A percentile compares a stretch with the other conserved stretches of the same genome.
Conservation (phyloP, 2,113 vertebrate species). For the Pomatorhinus ruficollis region DNA sequence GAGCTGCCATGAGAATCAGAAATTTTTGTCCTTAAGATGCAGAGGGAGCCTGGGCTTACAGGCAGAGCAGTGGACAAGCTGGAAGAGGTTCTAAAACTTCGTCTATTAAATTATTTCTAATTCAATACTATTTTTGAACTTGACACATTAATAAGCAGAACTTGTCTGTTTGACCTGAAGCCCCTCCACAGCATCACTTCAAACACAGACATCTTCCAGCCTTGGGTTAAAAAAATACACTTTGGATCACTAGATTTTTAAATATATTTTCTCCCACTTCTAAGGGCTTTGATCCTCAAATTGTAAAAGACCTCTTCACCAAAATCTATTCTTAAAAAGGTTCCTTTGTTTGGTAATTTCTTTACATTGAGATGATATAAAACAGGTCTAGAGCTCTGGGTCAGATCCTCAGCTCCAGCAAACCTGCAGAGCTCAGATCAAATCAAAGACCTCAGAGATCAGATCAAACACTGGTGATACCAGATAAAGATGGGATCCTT, state of each 20-base stretch:
- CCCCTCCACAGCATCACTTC: background rate
- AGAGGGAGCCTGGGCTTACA: background rate
- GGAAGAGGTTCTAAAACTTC: background rate
- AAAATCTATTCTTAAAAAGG: background rate
- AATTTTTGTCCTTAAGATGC: background rate
- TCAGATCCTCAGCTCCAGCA: background rate
- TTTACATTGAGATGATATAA: background rate
- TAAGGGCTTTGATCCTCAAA: background rate
- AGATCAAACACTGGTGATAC: background rate
- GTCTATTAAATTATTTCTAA: background rate
- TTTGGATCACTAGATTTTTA: background rate
- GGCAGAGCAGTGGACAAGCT: background rate
- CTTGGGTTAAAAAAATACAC: background rate
- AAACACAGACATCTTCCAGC: background rate
- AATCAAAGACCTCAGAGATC: background rate
- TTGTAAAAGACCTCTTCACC: background rate
- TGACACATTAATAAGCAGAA: background rate
- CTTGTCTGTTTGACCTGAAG: background rate
- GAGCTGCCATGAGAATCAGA: background rate
- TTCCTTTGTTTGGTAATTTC: background rate
- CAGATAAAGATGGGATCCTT: background rate
- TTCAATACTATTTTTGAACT: background rate
- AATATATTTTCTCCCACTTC: background rate
- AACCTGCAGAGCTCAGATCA: background rate
- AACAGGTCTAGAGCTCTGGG: background rate